These are phyloP conservation scores for Trissolcus japonicus DNA, from an alignment of 2,888 invertebrate genomes.

Conservation along the genomic window DNA sequence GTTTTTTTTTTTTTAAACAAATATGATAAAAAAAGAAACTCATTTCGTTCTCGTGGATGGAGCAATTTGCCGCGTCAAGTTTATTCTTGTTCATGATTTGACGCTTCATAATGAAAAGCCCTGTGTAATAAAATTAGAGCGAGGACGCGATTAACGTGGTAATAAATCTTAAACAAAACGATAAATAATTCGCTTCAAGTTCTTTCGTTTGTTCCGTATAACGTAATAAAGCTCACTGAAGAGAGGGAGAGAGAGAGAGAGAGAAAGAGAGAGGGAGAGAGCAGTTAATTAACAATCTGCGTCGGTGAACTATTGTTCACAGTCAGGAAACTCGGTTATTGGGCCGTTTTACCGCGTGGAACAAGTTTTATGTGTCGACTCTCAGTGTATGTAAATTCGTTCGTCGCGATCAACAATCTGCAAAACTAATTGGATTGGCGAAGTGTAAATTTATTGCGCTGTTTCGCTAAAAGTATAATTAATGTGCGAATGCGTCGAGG, in stretches of 20 bases:
- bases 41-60: too few relatives aligned
- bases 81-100: too few relatives aligned
- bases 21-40: too few relatives aligned
- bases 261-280: neutral
- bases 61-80: too few relatives aligned
- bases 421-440: too few relatives aligned
- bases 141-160: constrained; percentile 13
- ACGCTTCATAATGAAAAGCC: too few relatives aligned
- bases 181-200: constrained; percentile 4
- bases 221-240: constrained; percentile 10
- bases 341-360: constrained; percentile 9
- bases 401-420: neutral
- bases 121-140: too few relatives aligned
- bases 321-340: constrained; percentile 23
- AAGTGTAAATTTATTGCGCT: neutral
- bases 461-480: constrained; percentile 1
- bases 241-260: constrained; percentile 1
- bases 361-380: constrained; percentile 15
- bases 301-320: constrained; percentile 7
- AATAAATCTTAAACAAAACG: constrained; percentile 16
- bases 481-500: neutral
- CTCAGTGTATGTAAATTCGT: constrained; percentile 18
- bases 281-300: constrained; percentile 27
- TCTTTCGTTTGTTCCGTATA: constrained; percentile 1
- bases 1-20: too few relatives aligned